Percentiles rank a stretch among this genome's conserved stretches.
Evolutionary conservation across 1,140 invertebrate genomes (phyloP).

Genomic region (Atta colombica): DNA sequence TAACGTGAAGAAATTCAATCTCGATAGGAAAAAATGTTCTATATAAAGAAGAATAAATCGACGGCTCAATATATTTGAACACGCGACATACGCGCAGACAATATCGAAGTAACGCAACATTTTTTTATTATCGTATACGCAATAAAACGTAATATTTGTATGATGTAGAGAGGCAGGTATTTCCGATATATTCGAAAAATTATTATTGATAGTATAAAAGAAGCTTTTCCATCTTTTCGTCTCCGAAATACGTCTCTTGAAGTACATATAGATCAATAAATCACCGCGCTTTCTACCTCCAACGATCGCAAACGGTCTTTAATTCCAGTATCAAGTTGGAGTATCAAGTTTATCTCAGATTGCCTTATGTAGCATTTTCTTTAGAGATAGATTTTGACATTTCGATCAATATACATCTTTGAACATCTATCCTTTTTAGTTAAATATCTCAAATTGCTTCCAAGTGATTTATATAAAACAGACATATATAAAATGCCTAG

Average conservation of each 20-base stretch:
- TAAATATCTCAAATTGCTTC: background rate
- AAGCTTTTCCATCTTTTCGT: conserved; percentile 33
- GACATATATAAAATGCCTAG: too few relatives aligned
- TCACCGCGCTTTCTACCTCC: conserved; percentile 12
- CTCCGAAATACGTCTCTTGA: background rate
- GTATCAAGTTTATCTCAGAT: conserved; percentile 21
- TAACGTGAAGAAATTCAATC: conserved; percentile 14
- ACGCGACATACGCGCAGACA: background rate
- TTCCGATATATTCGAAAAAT: conserved; percentile 31
- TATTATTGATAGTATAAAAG: background rate
- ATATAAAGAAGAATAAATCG: background rate
- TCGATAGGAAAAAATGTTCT: conserved; percentile 21
- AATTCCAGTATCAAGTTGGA: conserved; percentile 6
- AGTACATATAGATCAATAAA: conserved; percentile 17
- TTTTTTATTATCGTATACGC: background rate
- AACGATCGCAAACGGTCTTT: conserved; percentile 7
- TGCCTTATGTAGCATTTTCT: background rate
- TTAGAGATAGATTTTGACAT: background rate
- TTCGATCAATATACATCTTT: background rate
- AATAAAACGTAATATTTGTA: conserved; percentile 19
- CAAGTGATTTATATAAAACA: background rate
- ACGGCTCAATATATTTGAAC: conserved; percentile 5
- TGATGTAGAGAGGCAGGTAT: background rate
- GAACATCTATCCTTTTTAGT: background rate
- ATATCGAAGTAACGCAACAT: background rate